Conservation (phyloP, 2,113 vertebrate genomes). For the Alaudala cheleensis region DNA sequence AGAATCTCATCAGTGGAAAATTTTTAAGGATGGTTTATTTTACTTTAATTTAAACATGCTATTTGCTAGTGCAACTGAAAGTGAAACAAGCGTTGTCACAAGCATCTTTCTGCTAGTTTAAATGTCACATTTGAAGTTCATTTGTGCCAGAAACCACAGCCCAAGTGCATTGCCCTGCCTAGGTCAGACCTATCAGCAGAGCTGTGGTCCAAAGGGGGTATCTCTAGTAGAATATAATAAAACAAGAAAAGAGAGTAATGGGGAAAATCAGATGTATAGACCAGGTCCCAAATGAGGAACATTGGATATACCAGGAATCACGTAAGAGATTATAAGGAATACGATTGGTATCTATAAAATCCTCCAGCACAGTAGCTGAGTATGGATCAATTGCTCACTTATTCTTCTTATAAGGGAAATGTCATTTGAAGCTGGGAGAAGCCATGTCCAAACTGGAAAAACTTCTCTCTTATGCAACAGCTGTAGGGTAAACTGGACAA, state of each 20-base stretch:
- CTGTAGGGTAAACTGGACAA: not conserved
- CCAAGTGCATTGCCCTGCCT: not conserved
- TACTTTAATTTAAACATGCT: not conserved
- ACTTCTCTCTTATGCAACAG: not conserved
- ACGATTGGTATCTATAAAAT: not conserved
- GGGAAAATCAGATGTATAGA: not conserved
- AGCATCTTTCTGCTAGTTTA: not conserved
- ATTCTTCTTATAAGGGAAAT: not conserved
- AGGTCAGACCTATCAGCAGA: not conserved
- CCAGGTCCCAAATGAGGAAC: not conserved
- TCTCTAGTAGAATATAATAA: not conserved
- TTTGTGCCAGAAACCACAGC: not conserved
- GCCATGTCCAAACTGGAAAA: not conserved
- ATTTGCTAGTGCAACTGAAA: not conserved
- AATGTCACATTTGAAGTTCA: not conserved
- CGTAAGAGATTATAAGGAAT: not conserved
- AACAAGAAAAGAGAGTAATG: not conserved
- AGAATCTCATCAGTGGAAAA: not conserved
- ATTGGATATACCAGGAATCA: not conserved
- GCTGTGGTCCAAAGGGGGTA: fast-evolving
- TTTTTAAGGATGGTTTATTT: not conserved
- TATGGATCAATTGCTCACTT: not conserved
- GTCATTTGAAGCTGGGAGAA: not conserved
- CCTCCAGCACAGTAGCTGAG: not conserved
- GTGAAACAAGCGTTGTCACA: not conserved